Evolutionary conservation across 2,888 invertebrate genomes (phyloP), one percentile per base, ranked within the genome.

Genomic region (Laothoe populi): DNA sequence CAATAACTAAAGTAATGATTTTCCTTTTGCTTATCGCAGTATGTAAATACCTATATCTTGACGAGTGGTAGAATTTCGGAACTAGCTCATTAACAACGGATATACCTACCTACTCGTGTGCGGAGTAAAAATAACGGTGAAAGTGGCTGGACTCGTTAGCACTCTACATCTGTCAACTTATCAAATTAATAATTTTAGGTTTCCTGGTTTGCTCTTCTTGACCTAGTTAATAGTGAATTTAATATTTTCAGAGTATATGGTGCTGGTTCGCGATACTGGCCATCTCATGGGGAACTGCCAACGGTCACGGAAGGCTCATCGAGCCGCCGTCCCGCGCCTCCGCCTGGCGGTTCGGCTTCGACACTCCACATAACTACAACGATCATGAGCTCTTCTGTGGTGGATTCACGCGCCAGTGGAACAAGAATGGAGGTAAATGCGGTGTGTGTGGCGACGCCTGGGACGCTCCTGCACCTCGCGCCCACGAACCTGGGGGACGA

Each of bases 361-460:
- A 95, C 81, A 97, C 97, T 1, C 97, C 97, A 0, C 96, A 96
- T 77, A 96, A 98, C 86, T 98, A 97, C 89, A 97, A 98, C 83
- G 98, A 98, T 86, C 96, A 97, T 82, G 97, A 98, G 79, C 93
- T 96, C 4, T 98, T 96, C 87, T 98, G 98, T 82, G 98, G 98
- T 0, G 98, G 98, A 10, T 97, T 96, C 82, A 94, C 95, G n/a
- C 92, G 96, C 59, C 97, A 97, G 78, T 97, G 97, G 96, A 94
- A 95, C 73, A 94, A 90, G 63, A 98, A 98, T 78, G 95, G 93
- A 2, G 98, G 98, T 0, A 96, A 96, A 81, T 98, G 98, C 77
- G 98, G 98, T 1, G 95, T 97, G 53, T 97, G 97, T 75, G 97
- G 97, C 0, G 97, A 98, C 84, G 94, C 97, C 0, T 97, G 96